A percentile compares a stretch with the other conserved stretches of the same genome.
phyloP scores from a whole-genome alignment of 2,888 invertebrate species.

The Tiliacea aurago region DNA sequence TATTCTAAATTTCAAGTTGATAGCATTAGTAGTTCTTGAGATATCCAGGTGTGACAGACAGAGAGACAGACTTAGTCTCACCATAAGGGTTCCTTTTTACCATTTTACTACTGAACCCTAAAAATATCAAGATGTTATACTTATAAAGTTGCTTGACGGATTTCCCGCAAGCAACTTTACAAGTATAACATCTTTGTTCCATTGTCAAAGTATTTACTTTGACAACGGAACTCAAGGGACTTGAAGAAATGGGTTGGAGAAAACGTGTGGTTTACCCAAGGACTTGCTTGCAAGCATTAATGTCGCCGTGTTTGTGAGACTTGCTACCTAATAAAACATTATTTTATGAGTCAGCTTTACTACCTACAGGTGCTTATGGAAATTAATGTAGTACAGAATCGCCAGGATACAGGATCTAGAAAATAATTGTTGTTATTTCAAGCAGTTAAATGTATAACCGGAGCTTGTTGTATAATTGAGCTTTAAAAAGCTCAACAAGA shows the following conservation, averaged over 20 bases:
- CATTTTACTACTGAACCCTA: too few species aligned
- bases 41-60: too few species aligned
- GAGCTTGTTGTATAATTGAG: constrained; percentile 18
- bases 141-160: not conserved
- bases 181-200: too few species aligned
- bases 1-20: too few species aligned
- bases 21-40: too few species aligned
- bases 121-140: constrained; percentile 6
- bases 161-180: too few species aligned
- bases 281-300: not conserved
- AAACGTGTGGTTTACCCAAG: constrained; percentile 3
- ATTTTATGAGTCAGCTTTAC: constrained; percentile 43
- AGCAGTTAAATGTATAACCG: constrained; percentile 28
- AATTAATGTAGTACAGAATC: constrained; percentile 26
- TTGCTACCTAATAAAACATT: constrained; percentile 17
- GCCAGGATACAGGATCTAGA: constrained; percentile 53
- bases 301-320: not conserved
- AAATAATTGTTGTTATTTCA: constrained; percentile 32
- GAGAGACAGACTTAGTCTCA: too few species aligned
- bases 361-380: constrained; percentile 18
- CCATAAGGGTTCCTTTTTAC: too few species aligned
- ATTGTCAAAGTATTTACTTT: too few species aligned
- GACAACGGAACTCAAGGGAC: not conserved
- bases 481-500: not conserved
- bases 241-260: not conserved